Evolutionary conservation across 2,888 invertebrate species (phyloP), one percentile per base, ranked within the genome.

Genomic region (Lithosia quadra): DNA sequence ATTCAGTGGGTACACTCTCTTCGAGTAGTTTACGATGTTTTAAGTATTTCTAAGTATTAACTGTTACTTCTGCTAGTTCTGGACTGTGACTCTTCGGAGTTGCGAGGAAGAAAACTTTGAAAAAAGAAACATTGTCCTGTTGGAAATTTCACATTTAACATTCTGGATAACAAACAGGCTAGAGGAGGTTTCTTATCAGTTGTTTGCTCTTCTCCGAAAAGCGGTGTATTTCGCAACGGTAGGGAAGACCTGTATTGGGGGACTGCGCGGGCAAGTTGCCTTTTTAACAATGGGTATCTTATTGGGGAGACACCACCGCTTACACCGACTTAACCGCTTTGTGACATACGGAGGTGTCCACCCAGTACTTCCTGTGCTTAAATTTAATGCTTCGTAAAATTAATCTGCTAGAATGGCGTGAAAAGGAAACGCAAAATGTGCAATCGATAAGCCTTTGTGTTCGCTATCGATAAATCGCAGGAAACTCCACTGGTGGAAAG

Each of bases 1-100:
- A 70, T 68, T 67, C 59, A 67, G 18, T 56, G 18, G n/a, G 49
- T 49, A 63, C 39, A 61, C 64, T 22, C 9, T 36, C 33, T n/a
- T 33, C 56, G 49, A 28, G 43, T 22, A 34, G 34, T 56, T 61
- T 13, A 24, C 49, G 8, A 9, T 49, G 9, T 9, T 9, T 49
- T n/a, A 49, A 49, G 49, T 49, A 9, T n/a, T 49, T 49, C 49
- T n/a, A 49, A 8, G 18, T 49, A 49, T 18, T 49, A 9, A n/a
- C 49, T 49, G 8, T 49, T 43, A 43, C 18, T 18, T 43, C 43
- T 43, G 18, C 11, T 43, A 43, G 43, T 43, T 18, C 18, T 43
- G 43, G 39, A 15, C 15, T 3, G 39, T 39, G 39, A 39, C 15
- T 39, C 39, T 39, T 39, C 15, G 39, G 43, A 43, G 18, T 18